Evolutionary conservation across 1,140 invertebrate genomes (phyloP).

Genomic region (Zaprionus vittiger): DNA sequence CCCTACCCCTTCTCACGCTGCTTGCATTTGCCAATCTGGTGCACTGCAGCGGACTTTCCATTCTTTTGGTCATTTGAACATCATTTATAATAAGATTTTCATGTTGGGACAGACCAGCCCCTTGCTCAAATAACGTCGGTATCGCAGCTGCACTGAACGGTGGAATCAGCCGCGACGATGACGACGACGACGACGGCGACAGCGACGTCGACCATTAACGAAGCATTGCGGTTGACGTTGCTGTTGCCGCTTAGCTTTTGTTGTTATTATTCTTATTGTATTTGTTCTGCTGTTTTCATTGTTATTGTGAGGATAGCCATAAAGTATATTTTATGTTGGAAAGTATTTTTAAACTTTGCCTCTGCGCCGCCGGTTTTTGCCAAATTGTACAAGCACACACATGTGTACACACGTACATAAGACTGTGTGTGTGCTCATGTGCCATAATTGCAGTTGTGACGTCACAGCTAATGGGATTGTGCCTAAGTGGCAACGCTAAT

Average conservation of each 20-base stretch:
- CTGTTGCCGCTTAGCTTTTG: constrained; percentile 33
- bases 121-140: constrained; percentile 22
- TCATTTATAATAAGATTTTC: constrained; percentile 75
- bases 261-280: constrained; percentile 23
- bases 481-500: constrained; percentile 16
- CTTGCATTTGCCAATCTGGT: constrained; percentile 17
- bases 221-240: constrained; percentile 7
- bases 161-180: constrained; percentile 2
- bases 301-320: constrained; percentile 39
- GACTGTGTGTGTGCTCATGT: background rate
- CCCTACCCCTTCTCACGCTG: background rate
- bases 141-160: constrained; percentile 20
- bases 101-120: constrained; percentile 39
- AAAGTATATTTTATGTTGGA: constrained; percentile 59
- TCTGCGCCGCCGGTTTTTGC: constrained; percentile 28
- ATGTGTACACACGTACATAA: background rate
- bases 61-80: constrained; percentile 55
- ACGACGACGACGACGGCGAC: background rate
- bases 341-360: constrained; percentile 63
- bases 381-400: constrained; percentile 11
- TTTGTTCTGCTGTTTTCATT: constrained; percentile 33
- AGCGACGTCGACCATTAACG: constrained; percentile 20
- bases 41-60: constrained; percentile 10
- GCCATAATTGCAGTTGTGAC: constrained; percentile 13
- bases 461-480: constrained; percentile 8